Percentiles rank a stretch among this genome's conserved stretches.
These are phyloP conservation scores for Caracal caracal DNA, from an alignment of 2,113 vertebrate genomes.

Conservation along the genomic window DNA sequence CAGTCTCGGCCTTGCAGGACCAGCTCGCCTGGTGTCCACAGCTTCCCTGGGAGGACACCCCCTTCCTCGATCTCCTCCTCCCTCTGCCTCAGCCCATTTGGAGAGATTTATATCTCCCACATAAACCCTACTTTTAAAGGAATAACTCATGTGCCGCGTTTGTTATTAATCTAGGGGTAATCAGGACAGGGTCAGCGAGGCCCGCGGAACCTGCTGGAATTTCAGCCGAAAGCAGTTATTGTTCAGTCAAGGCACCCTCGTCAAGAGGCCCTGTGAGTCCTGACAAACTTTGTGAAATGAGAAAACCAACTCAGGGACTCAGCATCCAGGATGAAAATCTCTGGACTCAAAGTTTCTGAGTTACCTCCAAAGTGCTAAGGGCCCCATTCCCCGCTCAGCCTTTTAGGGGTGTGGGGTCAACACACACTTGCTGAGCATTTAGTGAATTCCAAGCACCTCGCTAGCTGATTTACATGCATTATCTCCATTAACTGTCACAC, in stretches of 20 bases:
- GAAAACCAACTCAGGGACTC: neutral
- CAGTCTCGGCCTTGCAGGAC: neutral
- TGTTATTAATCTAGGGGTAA: constrained; percentile 51
- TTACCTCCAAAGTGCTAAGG: neutral
- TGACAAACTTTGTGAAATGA: neutral
- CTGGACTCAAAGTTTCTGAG: neutral
- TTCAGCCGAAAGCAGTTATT: neutral
- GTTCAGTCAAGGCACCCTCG: neutral
- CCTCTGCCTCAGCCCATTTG: neutral
- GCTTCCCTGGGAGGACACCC: neutral
- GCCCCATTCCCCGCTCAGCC: neutral
- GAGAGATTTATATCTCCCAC: constrained; percentile 50
- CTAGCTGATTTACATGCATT: neutral
- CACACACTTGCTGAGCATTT: neutral
- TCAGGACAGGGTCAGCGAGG: constrained; percentile 48
- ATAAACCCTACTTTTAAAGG: constrained; percentile 46
- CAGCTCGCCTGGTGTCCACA: neutral
- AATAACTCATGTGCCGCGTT: constrained; percentile 36
- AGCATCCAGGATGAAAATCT: neutral
- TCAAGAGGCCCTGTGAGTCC: neutral
- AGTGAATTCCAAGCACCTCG: neutral
- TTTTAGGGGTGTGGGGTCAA: neutral
- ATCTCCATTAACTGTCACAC: neutral
- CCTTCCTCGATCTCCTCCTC: neutral
- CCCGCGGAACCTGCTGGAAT: neutral